phyloP scores from a whole-genome alignment of 2,888 invertebrate species.

The Julus scanicus region DNA sequence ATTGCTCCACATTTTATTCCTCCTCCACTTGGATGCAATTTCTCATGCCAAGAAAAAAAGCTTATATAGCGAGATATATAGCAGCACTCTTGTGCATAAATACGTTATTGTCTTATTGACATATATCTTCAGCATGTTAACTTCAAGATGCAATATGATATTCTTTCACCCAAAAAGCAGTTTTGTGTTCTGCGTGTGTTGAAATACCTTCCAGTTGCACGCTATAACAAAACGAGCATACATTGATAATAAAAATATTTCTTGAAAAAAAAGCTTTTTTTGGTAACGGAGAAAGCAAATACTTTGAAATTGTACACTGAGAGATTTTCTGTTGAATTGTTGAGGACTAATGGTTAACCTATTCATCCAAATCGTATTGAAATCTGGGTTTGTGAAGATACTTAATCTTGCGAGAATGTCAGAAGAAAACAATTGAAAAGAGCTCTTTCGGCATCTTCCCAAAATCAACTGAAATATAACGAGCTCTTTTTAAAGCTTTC shows the following conservation, averaged over 20 bases:
- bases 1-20: constrained; percentile 7
- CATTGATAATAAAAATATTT: neutral
- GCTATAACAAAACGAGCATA: neutral
- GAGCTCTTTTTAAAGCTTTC: neutral
- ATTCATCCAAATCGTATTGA: constrained; percentile 6
- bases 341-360: constrained; percentile 5
- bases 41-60: neutral
- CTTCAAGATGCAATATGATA: neutral
- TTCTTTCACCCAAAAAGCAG: neutral
- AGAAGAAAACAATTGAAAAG: neutral
- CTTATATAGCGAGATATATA: neutral
- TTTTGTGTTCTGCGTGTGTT: neutral
- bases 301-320: neutral
- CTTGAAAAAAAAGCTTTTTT: neutral
- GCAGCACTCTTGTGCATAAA: constrained; percentile 12
- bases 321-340: neutral
- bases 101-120: constrained; percentile 28
- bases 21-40: constrained; percentile 28
- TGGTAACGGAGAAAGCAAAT: neutral
- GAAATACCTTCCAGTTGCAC: neutral
- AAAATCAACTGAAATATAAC: constrained; percentile 6
- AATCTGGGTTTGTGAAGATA: neutral
- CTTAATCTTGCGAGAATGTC: neutral
- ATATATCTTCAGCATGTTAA: constrained; percentile 9
- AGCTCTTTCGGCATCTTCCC: neutral